Percentiles rank a stretch among this genome's conserved stretches.
Evolutionary conservation across 2,888 invertebrate species (phyloP).

Genomic region (Cheilosia soror): DNA sequence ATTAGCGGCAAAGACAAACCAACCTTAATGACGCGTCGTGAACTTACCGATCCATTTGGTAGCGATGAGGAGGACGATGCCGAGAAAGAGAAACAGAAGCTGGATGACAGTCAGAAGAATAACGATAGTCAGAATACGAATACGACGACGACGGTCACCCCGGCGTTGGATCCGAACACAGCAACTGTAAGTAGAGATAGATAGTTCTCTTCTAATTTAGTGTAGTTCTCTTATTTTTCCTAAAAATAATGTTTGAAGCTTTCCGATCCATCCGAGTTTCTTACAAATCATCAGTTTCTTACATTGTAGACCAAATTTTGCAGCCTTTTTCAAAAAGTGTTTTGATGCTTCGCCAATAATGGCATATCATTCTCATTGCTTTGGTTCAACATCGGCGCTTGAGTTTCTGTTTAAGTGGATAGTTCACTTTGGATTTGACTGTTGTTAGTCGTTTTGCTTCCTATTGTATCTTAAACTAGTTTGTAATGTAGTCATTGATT

Average conservation of each 20-base stretch:
- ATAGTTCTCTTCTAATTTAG: conserved; percentile 16
- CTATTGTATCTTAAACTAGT: too few relatives aligned
- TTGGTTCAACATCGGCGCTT: not conserved
- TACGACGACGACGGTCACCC: conserved; percentile 78
- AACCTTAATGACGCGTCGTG: conserved; percentile 91
- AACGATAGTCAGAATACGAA: conserved; percentile 67
- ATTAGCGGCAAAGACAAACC: conserved; percentile 77
- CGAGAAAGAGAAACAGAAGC: conserved; percentile 51
- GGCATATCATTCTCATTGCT: conserved; percentile 18
- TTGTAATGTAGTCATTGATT: too few relatives aligned
- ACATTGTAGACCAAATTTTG: not conserved
- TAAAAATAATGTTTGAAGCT: conserved; percentile 39
- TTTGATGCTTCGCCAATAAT: conserved; percentile 16
- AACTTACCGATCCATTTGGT: conserved; percentile 94
- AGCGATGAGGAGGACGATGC: conserved; percentile 93
- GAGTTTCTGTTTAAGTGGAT: too few relatives aligned
- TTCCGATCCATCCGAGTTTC: conserved; percentile 17
- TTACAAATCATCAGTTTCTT: not conserved
- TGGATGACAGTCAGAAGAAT: conserved; percentile 61
- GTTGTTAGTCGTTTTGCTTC: too few relatives aligned
- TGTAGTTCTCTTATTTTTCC: conserved; percentile 5
- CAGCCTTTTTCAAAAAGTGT: not conserved
- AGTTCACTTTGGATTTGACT: too few relatives aligned
- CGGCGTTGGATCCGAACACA: conserved; percentile 84
- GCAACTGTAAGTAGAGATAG: conserved; percentile 84